These are phyloP conservation scores for Bungarus multicinctus DNA, from an alignment of 2,113 vertebrate genomes.

Conservation along the genomic window DNA sequence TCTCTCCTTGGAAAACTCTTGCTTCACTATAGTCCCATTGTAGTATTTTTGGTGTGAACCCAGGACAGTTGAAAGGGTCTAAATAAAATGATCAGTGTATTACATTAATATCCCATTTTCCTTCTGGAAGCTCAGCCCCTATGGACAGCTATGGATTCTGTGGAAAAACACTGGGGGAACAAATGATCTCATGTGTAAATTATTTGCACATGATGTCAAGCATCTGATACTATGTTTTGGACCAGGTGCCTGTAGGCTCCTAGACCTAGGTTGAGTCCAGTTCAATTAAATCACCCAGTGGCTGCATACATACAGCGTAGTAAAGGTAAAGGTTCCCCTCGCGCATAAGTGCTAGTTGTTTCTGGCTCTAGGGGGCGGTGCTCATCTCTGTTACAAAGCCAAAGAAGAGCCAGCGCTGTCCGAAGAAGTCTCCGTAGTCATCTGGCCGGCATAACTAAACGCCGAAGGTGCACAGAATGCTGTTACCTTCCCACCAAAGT, in stretches of 20 bases:
- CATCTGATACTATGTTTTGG: not conserved
- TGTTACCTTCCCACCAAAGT: no score
- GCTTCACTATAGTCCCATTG: not conserved
- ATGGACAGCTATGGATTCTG: not conserved
- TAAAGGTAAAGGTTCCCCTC: no score
- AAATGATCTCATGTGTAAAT: not conserved
- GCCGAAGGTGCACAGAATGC: no score
- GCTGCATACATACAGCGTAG: not conserved
- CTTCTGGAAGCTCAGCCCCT: not conserved
- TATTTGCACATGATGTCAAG: not conserved
- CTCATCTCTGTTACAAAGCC: no score
- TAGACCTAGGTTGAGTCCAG: not conserved
- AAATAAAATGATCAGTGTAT: not conserved
- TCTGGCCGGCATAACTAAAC: no score
- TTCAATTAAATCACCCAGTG: not conserved
- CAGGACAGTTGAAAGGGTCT: not conserved
- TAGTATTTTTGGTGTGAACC: not conserved
- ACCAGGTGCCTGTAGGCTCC: not conserved
- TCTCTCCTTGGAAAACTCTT: no score
- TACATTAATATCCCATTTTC: not conserved
- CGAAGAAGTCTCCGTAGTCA: no score
- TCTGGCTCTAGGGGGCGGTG: no score
- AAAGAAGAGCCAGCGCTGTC: no score
- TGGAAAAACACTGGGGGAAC: not conserved
- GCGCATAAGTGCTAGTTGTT: no score